These are phyloP conservation scores for Scaptodrosophila lebanonensis DNA, from an alignment of 1,140 invertebrate species.

Conservation along the genomic window DNA sequence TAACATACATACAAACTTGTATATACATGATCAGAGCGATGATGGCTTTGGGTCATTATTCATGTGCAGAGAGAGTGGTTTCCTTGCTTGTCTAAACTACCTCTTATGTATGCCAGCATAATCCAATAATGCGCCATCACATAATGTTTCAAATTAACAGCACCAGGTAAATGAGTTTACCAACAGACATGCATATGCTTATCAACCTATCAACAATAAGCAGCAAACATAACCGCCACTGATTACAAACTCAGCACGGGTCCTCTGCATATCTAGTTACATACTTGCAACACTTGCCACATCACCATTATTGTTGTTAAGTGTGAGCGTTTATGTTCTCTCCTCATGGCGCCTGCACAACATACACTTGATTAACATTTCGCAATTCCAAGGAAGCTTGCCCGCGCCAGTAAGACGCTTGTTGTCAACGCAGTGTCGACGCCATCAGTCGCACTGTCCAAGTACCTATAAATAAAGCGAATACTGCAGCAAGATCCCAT, in stretches of 20 bases:
- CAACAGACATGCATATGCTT: neutral
- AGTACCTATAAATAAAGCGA: constrained; percentile 51
- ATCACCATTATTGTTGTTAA: too few relatives aligned
- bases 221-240: constrained; percentile 42
- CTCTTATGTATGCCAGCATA: constrained; percentile 17
- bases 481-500: constrained; percentile 10
- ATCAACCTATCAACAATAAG: neutral
- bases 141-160: constrained; percentile 56
- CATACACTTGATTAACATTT: constrained; percentile 57
- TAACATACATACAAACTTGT: too few relatives aligned
- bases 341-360: constrained; percentile 40
- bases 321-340: too few relatives aligned
- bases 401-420: neutral
- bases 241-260: constrained; percentile 32
- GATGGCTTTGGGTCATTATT: too few relatives aligned
- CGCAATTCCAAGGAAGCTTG: neutral
- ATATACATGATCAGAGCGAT: too few relatives aligned
- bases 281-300: too few relatives aligned
- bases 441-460: constrained; percentile 38
- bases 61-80: too few relatives aligned
- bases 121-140: constrained; percentile 56
- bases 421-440: too few relatives aligned
- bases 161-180: constrained; percentile 39
- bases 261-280: too few relatives aligned
- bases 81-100: neutral